Conservation (phyloP, 2,113 vertebrate species). For the Festucalex cinctus region DNA sequence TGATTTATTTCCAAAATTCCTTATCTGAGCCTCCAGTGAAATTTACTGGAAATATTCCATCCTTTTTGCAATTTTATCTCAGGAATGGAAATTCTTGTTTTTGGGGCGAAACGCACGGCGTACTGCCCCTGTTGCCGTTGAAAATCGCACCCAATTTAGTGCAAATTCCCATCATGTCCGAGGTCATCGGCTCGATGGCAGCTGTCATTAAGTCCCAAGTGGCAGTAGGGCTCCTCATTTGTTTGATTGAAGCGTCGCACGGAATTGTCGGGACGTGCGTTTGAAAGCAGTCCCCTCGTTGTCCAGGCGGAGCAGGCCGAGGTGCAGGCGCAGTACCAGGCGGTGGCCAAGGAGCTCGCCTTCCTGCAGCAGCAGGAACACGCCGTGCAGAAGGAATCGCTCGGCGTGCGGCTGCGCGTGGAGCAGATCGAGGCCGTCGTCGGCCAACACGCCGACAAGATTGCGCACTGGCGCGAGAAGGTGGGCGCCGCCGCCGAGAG, state of each 20-base stretch:
- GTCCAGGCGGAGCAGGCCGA: slow-evolving; percentile 78
- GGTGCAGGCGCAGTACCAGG: slow-evolving; percentile 78
- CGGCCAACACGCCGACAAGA: slow-evolving; percentile 81
- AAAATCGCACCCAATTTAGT: too few relatives aligned
- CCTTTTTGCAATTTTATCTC: too few relatives aligned
- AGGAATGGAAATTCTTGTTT: too few relatives aligned
- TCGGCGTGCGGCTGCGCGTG: slow-evolving; percentile 84
- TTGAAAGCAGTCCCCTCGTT: background rate
- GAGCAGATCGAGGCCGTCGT: slow-evolving; percentile 84
- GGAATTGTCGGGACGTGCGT: background rate
- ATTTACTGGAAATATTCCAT: too few relatives aligned
- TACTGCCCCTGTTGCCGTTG: too few relatives aligned
- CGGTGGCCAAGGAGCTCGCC: slow-evolving; percentile 80
- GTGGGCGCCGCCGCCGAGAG: slow-evolving; percentile 52
- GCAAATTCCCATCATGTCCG: too few relatives aligned
- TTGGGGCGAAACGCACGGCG: too few relatives aligned
- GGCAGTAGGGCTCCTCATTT: too few relatives aligned
- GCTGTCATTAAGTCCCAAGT: too few relatives aligned
- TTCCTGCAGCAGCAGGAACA: slow-evolving; percentile 81
- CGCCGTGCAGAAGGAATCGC: slow-evolving; percentile 82
- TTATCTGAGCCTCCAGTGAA: too few relatives aligned
- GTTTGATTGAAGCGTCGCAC: background rate
- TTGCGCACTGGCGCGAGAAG: slow-evolving; percentile 95
- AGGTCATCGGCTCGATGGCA: too few relatives aligned
- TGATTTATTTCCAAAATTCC: too few relatives aligned